Conservation (phyloP, 2,113 vertebrate genomes). For the Neomonachus schauinslandi region DNA sequence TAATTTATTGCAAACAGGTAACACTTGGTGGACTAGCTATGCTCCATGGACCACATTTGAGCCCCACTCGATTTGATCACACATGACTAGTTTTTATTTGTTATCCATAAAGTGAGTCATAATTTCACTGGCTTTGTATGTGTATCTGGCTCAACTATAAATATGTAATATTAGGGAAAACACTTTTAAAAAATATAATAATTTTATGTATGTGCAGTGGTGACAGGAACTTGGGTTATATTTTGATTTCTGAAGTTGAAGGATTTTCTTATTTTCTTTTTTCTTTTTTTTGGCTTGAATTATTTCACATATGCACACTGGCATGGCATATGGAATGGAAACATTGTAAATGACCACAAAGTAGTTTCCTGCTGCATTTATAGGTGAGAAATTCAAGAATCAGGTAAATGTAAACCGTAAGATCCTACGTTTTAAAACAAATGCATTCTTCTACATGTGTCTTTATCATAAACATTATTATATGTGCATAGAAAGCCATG, state of each 20-base stretch:
- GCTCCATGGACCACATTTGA: neutral
- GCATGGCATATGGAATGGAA: neutral
- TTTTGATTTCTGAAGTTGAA: conserved; percentile 11
- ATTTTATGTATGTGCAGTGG: neutral
- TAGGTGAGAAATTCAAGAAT: neutral
- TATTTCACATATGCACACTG: neutral
- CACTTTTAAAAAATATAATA: neutral
- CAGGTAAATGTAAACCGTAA: neutral
- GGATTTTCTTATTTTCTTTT: neutral
- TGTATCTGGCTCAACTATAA: neutral
- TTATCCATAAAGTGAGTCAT: neutral
- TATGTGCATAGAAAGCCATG: neutral
- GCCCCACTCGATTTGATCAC: neutral
- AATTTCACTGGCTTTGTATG: neutral
- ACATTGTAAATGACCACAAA: neutral
- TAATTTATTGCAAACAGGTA: neutral
- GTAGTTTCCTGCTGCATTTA: neutral
- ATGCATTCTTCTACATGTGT: neutral
- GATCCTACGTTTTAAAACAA: neutral
- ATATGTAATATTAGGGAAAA: neutral
- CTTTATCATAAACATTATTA: neutral
- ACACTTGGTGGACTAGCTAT: neutral
- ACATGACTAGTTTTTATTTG: neutral
- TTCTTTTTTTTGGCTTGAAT: neutral
- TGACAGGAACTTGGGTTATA: neutral